Conservation (phyloP, 2,888 invertebrate species). For the Cephus pulcher region DNA sequence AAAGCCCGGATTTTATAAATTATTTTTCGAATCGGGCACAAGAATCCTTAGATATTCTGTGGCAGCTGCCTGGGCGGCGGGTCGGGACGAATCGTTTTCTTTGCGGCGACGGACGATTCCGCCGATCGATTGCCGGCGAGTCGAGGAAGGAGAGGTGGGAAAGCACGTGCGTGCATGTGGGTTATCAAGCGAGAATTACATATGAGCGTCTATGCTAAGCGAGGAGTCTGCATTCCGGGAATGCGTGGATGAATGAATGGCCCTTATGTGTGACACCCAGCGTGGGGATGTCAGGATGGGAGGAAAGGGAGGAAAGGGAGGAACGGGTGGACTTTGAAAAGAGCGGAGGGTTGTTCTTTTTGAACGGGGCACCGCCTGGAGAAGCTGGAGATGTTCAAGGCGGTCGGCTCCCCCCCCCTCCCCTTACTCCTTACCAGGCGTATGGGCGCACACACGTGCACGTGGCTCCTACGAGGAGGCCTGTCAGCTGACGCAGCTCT, state of each 20-base stretch:
- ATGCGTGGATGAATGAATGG: constrained; percentile 60
- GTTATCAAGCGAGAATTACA: background rate
- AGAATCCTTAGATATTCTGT: too few relatives aligned
- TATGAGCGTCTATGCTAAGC: background rate
- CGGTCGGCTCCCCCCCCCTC: constrained; percentile 22
- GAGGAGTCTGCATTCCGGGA: constrained; percentile 47
- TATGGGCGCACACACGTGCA: constrained; percentile 7
- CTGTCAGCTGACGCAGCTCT: constrained; percentile 27
- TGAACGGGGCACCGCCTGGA: constrained; percentile 21
- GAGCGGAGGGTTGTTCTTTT: constrained; percentile 51
- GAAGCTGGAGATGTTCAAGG: constrained; percentile 30
- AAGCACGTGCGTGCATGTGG: background rate
- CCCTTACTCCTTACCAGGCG: constrained; percentile 18
- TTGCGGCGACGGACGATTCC: too few relatives aligned
- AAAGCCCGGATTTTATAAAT: too few relatives aligned
- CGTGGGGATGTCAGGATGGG: constrained; percentile 7
- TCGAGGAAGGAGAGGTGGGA: too few relatives aligned
- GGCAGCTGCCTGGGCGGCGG: too few relatives aligned
- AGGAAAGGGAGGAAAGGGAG: background rate
- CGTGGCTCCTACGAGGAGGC: constrained; percentile 20
- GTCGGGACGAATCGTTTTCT: too few relatives aligned
- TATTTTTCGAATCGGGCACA: too few relatives aligned
- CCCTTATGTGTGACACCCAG: constrained; percentile 39
- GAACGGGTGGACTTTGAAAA: background rate
- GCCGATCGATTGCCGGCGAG: too few relatives aligned